Evolutionary conservation across 2,113 vertebrate genomes (phyloP).

Genomic region (Phrynosoma blainvillii): DNA sequence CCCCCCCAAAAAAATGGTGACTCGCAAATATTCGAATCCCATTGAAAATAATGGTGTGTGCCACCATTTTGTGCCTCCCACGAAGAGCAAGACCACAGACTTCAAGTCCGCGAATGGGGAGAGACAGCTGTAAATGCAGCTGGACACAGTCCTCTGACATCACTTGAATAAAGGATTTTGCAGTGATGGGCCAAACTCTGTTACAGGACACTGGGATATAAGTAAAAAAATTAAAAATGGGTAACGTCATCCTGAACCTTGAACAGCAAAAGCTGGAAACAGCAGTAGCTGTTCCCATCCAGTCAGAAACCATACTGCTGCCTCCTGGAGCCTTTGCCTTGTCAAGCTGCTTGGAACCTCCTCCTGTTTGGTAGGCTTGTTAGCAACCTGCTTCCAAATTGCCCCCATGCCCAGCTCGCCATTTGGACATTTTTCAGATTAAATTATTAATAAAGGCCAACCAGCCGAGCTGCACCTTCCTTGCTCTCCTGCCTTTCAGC

Average conservation of each 20-base stretch:
- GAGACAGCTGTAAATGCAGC: too few species aligned
- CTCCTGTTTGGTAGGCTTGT: too few species aligned
- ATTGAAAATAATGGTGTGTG: too few species aligned
- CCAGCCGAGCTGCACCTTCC: not conserved
- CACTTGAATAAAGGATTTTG: not conserved
- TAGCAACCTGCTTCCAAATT: too few species aligned
- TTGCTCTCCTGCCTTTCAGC: not conserved
- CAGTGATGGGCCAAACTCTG: not conserved
- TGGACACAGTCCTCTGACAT: not conserved
- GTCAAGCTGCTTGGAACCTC: not conserved
- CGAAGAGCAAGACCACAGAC: too few species aligned
- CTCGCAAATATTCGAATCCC: too few species aligned
- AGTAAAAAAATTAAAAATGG: not conserved
- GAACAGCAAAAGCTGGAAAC: not conserved
- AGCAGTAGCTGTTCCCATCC: not conserved
- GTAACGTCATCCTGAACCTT: not conserved
- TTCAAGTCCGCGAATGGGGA: too few species aligned
- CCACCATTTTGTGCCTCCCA: too few species aligned
- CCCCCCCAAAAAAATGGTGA: too few species aligned
- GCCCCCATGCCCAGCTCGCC: not conserved
- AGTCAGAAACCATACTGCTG: not conserved
- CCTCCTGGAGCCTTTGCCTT: not conserved
- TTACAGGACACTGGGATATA: not conserved
- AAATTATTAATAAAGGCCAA: not conserved
- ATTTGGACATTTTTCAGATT: not conserved